Base-by-base conservation (phyloP, 2,888 invertebrate genomes). In the Seladonia tumulorum region DNA sequence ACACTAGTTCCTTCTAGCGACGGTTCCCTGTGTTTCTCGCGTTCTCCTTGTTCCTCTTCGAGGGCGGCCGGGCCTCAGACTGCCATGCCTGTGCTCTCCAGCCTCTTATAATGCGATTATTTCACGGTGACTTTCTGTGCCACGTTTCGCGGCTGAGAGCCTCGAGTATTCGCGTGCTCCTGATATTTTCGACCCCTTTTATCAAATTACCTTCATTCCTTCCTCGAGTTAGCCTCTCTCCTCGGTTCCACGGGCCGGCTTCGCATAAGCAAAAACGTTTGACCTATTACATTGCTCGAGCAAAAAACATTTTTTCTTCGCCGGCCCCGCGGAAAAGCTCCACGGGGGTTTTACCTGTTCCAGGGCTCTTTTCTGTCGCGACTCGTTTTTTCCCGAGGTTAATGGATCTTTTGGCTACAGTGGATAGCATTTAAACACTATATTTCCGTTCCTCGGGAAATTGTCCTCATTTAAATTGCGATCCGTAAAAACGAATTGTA, bases 71-170 rank as follows among this genome's bases (percentile, higher is more conserved):
- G 39, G 66, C 47, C 72, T 10, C 57, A 79, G 75, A 45, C 85
- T 60, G 71, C 77, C 45, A 83, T 60, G 71, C 77, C 45, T 14
- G 66, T 42, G 60, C 72, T 68, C 60, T 76, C 68, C 73, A 71
- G 70, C 77, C 74, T 57, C 79, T 82, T 79, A 57, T 89, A 90
- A 93, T 90, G 86, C 90, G 87, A 91, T 92, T 90, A 91, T 89
- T 91, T 91, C 88, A 86, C 90, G 89, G 88, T 88, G 89, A 90
- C 88, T 90, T 91, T 91, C 84, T 85, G 74, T 68, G 60, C 83
- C 79, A 73, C 60, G 77, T 87, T 83, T 79, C 81, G 79, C 81
- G 79, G 86, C 79, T 79, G 70, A 81, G 79, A 77, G 79, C 45
- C 80, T 76, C 85, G 77, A 86, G 89, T 74, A 85, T 75, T 76